Evolutionary conservation across 2,797 vertebrate species (phyloP).

Genomic region (Eutrigla gurnardus): DNA sequence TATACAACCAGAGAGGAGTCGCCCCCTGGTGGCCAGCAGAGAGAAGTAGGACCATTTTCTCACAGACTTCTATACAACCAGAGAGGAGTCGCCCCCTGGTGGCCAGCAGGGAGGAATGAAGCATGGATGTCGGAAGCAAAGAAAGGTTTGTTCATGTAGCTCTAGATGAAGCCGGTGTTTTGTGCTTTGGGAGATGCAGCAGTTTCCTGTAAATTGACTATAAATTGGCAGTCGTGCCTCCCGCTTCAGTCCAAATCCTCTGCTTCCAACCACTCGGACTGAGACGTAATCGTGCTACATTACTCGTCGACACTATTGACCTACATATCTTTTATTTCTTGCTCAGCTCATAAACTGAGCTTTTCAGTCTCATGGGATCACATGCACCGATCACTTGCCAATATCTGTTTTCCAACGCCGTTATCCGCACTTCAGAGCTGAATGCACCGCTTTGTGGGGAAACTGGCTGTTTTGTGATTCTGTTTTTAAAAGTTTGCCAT

Average conservation of each 20-base stretch:
- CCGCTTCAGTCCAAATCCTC: slow-evolving; percentile 15
- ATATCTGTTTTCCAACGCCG: slow-evolving; percentile 7
- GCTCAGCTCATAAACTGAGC: slow-evolving; percentile 21
- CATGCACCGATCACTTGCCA: not conserved
- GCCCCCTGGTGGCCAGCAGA: too few species aligned
- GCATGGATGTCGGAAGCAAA: too few species aligned
- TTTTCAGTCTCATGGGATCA: slow-evolving; percentile 15
- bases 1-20: too few species aligned
- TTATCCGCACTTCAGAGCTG: not conserved
- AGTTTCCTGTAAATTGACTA: slow-evolving; percentile 2
- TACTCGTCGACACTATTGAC: slow-evolving; percentile 41
- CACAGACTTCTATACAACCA: too few species aligned
- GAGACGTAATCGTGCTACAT: slow-evolving; percentile 29
- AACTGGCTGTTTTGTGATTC: not conserved
- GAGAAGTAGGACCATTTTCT: too few species aligned
- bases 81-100: too few species aligned
- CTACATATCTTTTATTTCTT: slow-evolving; percentile 55
- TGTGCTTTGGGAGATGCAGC: not conserved
- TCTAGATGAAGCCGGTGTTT: too few species aligned
- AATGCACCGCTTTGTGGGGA: not conserved
- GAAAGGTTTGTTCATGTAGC: too few species aligned
- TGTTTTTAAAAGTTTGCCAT: not conserved
- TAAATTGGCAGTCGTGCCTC: not conserved
- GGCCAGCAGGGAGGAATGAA: too few species aligned
- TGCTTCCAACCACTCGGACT: slow-evolving; percentile 40